These are phyloP conservation scores for Euclidia mi DNA, from an alignment of 2,888 invertebrate genomes.

Conservation along the genomic window DNA sequence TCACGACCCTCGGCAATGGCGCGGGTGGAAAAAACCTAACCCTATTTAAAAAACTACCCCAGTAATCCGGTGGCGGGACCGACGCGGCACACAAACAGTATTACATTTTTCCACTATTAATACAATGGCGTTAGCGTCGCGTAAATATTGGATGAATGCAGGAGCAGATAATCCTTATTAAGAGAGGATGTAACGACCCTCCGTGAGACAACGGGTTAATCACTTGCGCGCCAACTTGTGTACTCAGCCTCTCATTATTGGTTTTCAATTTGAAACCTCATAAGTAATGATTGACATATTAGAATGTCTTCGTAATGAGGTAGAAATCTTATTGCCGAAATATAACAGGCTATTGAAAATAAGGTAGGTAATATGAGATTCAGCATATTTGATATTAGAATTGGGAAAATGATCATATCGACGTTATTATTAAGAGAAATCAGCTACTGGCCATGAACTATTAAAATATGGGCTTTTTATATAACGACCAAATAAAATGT, in stretches of 20 bases:
- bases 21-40: constrained; percentile 84
- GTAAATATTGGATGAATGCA: constrained; percentile 87
- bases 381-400: too few relatives aligned
- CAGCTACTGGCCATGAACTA: too few relatives aligned
- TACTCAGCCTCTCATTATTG: constrained; percentile 23
- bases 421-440: too few relatives aligned
- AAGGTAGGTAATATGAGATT: too few relatives aligned
- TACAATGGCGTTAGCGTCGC: constrained; percentile 81
- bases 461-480: too few relatives aligned
- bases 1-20: constrained; percentile 83
- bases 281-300: too few relatives aligned
- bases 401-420: too few relatives aligned
- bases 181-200: constrained; percentile 68
- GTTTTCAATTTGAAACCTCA: constrained; percentile 23
- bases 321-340: too few relatives aligned
- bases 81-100: constrained; percentile 86
- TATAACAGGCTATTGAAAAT: too few relatives aligned
- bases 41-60: constrained; percentile 89
- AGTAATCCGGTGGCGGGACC: constrained; percentile 82
- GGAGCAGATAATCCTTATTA: constrained; percentile 83
- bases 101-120: constrained; percentile 87
- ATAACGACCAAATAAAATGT: too few relatives aligned
- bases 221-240: constrained; percentile 30
- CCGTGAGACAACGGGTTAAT: constrained; percentile 55
- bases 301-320: too few relatives aligned